phyloP scores from a whole-genome alignment of 2,797 vertebrate genomes.

The Centroberyx gerrardi region DNA sequence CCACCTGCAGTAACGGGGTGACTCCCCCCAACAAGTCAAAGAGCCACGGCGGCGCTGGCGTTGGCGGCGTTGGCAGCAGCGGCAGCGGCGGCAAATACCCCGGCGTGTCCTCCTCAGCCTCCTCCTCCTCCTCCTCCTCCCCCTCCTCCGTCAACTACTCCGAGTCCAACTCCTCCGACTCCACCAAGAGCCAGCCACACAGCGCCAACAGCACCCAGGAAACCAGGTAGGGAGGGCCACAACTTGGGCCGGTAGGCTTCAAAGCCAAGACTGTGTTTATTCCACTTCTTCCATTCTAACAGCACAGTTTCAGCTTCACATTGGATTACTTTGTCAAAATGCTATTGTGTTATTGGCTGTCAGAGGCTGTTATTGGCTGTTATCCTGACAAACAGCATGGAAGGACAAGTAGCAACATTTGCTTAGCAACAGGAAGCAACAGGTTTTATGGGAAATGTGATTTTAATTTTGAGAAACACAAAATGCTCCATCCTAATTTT shows the following conservation, averaged over 20 bases:
- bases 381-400: too few species aligned
- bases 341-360: too few species aligned
- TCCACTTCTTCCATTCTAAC: too few species aligned
- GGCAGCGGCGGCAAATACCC: constrained; percentile 90
- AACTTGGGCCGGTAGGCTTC: not conserved
- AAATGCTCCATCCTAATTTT: too few species aligned
- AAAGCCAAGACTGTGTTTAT: too few species aligned
- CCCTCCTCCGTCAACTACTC: constrained; percentile 98
- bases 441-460: too few species aligned
- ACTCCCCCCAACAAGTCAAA: constrained; percentile 92
- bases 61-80: constrained; percentile 75
- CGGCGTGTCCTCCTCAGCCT: constrained; percentile 90
- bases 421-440: too few species aligned
- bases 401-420: too few species aligned
- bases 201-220: constrained; percentile 98
- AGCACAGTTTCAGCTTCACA: too few species aligned
- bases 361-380: too few species aligned
- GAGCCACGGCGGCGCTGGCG: constrained; percentile 76
- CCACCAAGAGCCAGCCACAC: constrained; percentile 97
- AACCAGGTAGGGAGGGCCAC: constrained; percentile 89
- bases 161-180: constrained; percentile 98
- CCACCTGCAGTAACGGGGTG: constrained; percentile 97
- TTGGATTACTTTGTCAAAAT: too few species aligned
- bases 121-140: constrained; percentile 95
- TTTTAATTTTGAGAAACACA: too few species aligned